Base-by-base conservation (phyloP, 2,888 invertebrate species). In the Cheilosia soror region DNA sequence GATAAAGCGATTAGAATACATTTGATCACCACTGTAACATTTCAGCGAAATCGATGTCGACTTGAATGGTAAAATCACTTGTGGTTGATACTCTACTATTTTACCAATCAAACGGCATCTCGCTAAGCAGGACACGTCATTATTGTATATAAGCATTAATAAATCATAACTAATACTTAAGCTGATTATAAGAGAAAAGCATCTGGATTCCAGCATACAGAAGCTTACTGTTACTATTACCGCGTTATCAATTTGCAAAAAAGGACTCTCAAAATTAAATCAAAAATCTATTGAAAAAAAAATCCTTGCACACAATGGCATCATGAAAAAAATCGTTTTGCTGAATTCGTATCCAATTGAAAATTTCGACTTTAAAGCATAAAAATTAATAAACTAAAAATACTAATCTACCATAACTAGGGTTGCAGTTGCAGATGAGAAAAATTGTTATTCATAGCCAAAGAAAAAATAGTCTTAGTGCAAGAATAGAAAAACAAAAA, bases 21-120 rank as follows among this genome's bases (percentile, higher is more conserved):
- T 80, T 88, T 83, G 88, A 88, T 88, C 88, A 88, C 88, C 88
- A 88, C 88, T 87, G 88, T 88, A 88, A 88, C 90, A 87, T 88
- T 88, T 69, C 33, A 65, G 77, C 77, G 77, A 65, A 69, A 53
- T 0, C 37, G 13, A 15, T 72, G 60, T 63, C 72, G 37, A 47
- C n/a, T 68, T 72, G 72, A 77, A 31, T 68, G 68, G 81, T 81
- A 71, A 80, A 85, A 80, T 58, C 3, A 53, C n/a, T 20, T 4
- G 2, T 9, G 5, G n/a, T 15, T 9, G 13, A 31, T 15, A 3
- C 37, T 9, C 37, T 11, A 11, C 33, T 29, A 63, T 81, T 68
- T 63, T 65, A 77, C 72, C 72, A 85, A 51, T 6, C 85, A 85
- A 81, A 37, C 51, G 51, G 60, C 80, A 81, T 29, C 25, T 55